A percentile compares a stretch with the other conserved stretches of the same genome.
These are phyloP conservation scores for Mirounga angustirostris DNA, from an alignment of 2,113 vertebrate genomes.

Conservation along the genomic window DNA sequence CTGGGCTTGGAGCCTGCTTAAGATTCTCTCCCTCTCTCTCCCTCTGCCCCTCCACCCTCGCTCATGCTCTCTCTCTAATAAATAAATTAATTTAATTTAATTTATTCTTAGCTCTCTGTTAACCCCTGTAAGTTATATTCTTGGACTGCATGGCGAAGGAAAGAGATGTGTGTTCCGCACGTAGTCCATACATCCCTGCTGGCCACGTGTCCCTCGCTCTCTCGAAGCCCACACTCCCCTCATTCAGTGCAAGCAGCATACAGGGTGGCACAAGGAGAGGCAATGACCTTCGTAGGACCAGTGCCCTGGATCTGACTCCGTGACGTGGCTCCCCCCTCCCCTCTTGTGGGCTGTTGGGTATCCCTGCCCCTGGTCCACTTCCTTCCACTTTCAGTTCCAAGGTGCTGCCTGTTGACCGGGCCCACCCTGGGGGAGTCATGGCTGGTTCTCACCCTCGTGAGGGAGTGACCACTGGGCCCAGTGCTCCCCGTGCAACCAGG, in stretches of 20 bases:
- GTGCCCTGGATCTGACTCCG: rapidly evolving
- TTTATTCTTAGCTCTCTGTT: background rate
- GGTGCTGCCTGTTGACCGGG: background rate
- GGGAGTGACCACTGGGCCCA: background rate
- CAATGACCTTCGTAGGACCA: background rate
- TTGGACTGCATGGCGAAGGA: background rate
- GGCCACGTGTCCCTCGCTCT: rapidly evolving
- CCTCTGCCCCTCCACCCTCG: background rate
- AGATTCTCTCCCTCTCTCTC: background rate
- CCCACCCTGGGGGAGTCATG: background rate
- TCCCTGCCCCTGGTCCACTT: too few relatives aligned
- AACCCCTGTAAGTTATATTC: background rate
- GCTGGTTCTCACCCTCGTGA: background rate
- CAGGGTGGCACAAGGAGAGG: background rate
- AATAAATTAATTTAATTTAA: background rate
- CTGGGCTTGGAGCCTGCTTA: background rate
- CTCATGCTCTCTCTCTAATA: background rate
- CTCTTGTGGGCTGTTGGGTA: too few relatives aligned
- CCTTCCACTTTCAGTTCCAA: background rate
- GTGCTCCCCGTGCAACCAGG: background rate
- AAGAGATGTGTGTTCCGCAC: background rate
- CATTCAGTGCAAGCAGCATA: too few relatives aligned
- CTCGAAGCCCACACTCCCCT: background rate
- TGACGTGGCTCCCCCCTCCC: rapidly evolving
- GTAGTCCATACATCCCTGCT: rapidly evolving